phyloP scores from a whole-genome alignment of 2,888 invertebrate species.

The Andrena hattorfiana region DNA sequence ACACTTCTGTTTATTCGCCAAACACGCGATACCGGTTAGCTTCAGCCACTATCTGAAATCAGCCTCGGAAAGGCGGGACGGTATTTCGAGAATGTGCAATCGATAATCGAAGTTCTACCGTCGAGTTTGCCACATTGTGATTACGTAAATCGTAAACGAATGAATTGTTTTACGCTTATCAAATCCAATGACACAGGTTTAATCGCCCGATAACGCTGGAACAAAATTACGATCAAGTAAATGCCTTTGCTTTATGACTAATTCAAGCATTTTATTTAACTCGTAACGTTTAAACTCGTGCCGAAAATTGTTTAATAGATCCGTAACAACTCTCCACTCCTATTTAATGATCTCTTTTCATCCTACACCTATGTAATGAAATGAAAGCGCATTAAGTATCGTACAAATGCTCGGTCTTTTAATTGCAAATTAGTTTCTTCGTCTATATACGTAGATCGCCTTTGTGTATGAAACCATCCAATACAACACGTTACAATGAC shows the following conservation, averaged over 20 bases:
- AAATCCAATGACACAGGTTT: constrained; percentile 1
- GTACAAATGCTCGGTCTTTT: not conserved
- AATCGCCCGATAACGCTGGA: constrained; percentile 12
- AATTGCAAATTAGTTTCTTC: not conserved
- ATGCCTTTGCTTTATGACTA: not conserved
- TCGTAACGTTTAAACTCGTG: no score
- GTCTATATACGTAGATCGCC: not conserved
- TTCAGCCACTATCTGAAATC: constrained; percentile 49
- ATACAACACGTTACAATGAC: constrained; percentile 5
- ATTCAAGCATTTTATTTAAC: not conserved
- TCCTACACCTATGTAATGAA: not conserved
- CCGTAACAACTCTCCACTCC: not conserved
- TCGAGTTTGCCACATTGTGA: constrained; percentile 10
- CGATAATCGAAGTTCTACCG: constrained; percentile 52
- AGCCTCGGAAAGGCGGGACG: constrained; percentile 3
- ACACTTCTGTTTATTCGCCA: constrained; percentile 38
- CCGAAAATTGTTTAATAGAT: not conserved
- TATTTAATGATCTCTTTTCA: not conserved
- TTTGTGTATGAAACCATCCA: constrained; percentile 6
- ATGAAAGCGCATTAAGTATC: not conserved
- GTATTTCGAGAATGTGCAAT: constrained; percentile 18
- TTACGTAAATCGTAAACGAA: constrained; percentile 33
- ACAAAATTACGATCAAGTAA: constrained; percentile 35
- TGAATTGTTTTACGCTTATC: not conserved
- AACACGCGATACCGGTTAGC: constrained; percentile 44